Evolutionary conservation across 2,888 invertebrate species (phyloP).

Genomic region (Orchesellides sinensis): DNA sequence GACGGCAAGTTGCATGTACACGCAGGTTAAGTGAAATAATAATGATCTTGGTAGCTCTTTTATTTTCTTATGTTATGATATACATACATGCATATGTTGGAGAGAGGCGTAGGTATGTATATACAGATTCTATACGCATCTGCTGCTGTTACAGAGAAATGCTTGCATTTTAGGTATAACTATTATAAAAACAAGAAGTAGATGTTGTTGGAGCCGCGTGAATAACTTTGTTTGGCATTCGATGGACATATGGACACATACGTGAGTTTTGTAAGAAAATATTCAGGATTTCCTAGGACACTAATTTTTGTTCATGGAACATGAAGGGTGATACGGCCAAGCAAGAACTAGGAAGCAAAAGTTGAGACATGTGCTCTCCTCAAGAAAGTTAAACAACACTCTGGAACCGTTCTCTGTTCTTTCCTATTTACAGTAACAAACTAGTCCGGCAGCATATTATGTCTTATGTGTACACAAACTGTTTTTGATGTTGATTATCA

Average conservation of each 20-base stretch:
- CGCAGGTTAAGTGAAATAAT: constrained; percentile 21
- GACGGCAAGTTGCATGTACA: constrained; percentile 24
- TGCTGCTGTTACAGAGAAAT: no score
- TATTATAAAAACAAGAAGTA: not conserved
- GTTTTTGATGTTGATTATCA: constrained; percentile 29
- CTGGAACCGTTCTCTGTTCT: constrained; percentile 16
- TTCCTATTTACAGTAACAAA: no score
- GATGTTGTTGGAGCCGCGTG: no score
- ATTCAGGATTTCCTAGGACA: no score
- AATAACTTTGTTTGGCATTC: not conserved
- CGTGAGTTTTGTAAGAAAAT: no score
- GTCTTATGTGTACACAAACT: no score
- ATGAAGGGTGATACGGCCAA: not conserved
- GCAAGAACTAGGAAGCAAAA: not conserved
- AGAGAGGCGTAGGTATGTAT: no score
- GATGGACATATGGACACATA: constrained; percentile 31
- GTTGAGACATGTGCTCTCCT: constrained; percentile 49
- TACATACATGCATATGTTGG: not conserved
- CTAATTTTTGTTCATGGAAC: no score
- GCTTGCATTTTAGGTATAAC: not conserved
- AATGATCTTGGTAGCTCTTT: not conserved
- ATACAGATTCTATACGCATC: no score
- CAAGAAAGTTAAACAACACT: constrained; percentile 9
- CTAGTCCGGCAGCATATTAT: no score
- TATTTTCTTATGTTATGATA: not conserved